These are phyloP conservation scores for Allolobophora icterica DNA, from an alignment of 2,888 invertebrate species.

Conservation along the genomic window DNA sequence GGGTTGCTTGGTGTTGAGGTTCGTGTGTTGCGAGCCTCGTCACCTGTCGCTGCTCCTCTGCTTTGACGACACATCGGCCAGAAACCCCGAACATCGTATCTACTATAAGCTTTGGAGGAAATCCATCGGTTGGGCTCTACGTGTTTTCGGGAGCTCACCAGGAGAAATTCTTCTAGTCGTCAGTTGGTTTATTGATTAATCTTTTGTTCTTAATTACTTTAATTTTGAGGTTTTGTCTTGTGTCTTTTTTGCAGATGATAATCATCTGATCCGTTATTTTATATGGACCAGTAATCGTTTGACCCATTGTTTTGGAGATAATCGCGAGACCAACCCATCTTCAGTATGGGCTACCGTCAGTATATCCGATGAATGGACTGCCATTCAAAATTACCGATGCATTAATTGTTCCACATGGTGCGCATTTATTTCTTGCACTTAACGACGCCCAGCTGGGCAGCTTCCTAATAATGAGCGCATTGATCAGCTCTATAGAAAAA, in stretches of 20 bases:
- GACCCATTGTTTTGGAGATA: neutral
- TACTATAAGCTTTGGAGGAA: too few species aligned
- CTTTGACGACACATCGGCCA: too few species aligned
- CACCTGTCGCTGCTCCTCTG: too few species aligned
- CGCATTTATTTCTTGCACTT: neutral
- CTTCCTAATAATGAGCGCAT: neutral
- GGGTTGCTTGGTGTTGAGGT: too few species aligned
- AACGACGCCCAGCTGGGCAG: neutral
- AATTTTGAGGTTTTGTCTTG: neutral
- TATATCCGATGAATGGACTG: neutral
- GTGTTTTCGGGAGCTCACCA: too few species aligned
- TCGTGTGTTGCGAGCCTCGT: too few species aligned
- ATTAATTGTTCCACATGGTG: neutral
- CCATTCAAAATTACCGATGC: neutral
- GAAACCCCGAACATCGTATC: too few species aligned
- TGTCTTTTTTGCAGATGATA: neutral
- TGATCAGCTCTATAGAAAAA: neutral
- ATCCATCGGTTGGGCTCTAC: too few species aligned
- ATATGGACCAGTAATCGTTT: neutral
- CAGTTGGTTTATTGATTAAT: too few species aligned
- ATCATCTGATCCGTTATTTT: neutral
- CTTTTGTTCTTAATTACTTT: too few species aligned
- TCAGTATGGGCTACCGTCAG: neutral
- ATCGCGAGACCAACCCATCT: neutral
- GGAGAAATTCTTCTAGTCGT: too few species aligned